Evolutionary conservation across 1,140 invertebrate genomes (phyloP).

Genomic region (Drusus annulatus): DNA sequence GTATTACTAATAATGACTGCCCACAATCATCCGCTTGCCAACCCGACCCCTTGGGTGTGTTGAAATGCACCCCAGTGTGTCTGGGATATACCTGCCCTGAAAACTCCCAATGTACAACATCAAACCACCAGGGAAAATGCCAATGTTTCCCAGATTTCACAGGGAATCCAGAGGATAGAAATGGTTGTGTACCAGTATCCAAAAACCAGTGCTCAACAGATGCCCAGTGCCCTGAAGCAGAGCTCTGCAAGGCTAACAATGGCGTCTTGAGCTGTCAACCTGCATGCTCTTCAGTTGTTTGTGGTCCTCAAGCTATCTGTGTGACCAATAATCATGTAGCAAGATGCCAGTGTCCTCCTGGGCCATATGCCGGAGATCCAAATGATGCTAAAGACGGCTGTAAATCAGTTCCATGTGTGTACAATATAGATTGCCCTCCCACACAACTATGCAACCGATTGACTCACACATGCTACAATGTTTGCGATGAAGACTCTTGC

Average conservation of each 20-base stretch:
- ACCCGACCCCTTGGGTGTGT: constrained; percentile 86
- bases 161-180: constrained; percentile 91
- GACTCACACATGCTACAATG: constrained; percentile 86
- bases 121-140: constrained; percentile 82
- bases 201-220: constrained; percentile 85
- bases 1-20: constrained; percentile 82
- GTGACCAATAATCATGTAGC: constrained; percentile 90
- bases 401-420: constrained; percentile 85
- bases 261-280: constrained; percentile 76
- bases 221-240: constrained; percentile 85
- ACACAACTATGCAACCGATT: constrained; percentile 86
- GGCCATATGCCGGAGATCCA: constrained; percentile 87
- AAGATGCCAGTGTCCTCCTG: constrained; percentile 90
- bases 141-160: constrained; percentile 85
- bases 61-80: constrained; percentile 86
- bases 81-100: constrained; percentile 84
- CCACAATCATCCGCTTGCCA: constrained; percentile 78
- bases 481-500: constrained; percentile 86
- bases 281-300: constrained; percentile 82
- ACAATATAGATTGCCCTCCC: constrained; percentile 85
- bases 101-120: constrained; percentile 85
- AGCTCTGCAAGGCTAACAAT: constrained; percentile 76
- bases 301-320: constrained; percentile 89
- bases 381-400: constrained; percentile 83
- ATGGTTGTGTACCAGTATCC: constrained; percentile 81